Evolutionary conservation across 1,140 invertebrate genomes (phyloP), one percentile per base, ranked within the genome.

Genomic region (Prorops nasuta): DNA sequence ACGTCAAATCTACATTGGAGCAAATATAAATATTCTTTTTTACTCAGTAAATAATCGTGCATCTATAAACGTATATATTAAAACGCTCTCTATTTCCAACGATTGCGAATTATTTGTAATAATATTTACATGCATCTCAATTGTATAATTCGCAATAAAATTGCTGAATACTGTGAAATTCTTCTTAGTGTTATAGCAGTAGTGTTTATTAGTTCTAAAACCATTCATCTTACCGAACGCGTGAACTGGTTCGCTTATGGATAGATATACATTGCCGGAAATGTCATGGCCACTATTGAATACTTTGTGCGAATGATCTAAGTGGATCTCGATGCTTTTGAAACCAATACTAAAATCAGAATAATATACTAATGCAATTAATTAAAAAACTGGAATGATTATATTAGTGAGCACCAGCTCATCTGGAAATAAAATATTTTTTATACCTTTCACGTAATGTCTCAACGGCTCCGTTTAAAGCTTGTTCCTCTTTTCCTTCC

Each of bases 141-240:
- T n/a, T n/a, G n/a, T n/a, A n/a, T n/a, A n/a, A n/a, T n/a, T n/a
- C n/a, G n/a, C n/a, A n/a, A n/a, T n/a, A n/a, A n/a, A n/a, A n/a
- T n/a, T n/a, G n/a, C n/a, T n/a, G n/a, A n/a, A n/a, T n/a, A n/a
- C n/a, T n/a, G n/a, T n/a, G n/a, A n/a, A n/a, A n/a, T n/a, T n/a
- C n/a, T n/a, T n/a, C n/a, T n/a, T n/a, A n/a, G n/a, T n/a, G n/a
- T n/a, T n/a, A n/a, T n/a, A n/a, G n/a, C n/a, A n/a, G n/a, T n/a
- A n/a, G n/a, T n/a, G n/a, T n/a, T n/a, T n/a, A n/a, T n/a, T n/a
- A n/a, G n/a, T n/a, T n/a, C n/a, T n/a, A n/a, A n/a, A n/a, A n/a
- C n/a, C n/a, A n/a, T n/a, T n/a, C n/a, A n/a, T n/a, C 53, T 60
- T 48, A 69, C 67, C 64, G n/a, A 64, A 4, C 28, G 44, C 61